phyloP scores from a whole-genome alignment of 2,888 invertebrate species.

The Apamea monoglypha region DNA sequence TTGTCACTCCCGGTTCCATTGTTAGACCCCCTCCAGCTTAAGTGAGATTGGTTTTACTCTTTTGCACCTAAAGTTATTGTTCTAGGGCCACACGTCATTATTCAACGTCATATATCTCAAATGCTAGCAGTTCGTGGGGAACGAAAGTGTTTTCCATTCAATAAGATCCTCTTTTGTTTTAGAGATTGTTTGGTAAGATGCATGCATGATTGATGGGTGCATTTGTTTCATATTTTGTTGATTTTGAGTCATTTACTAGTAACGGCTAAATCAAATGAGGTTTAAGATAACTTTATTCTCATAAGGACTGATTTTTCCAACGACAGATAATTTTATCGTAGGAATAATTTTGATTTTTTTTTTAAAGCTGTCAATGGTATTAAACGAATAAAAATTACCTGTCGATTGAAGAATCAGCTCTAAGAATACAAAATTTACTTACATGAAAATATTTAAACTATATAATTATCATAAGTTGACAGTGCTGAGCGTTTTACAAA shows the following conservation, averaged over 20 bases:
- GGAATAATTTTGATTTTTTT: too few relatives aligned
- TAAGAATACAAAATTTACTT: too few relatives aligned
- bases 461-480: too few relatives aligned
- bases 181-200: conserved; percentile 24
- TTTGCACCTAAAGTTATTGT: conserved; percentile 87
- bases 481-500: too few relatives aligned
- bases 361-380: too few relatives aligned
- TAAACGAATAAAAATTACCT: too few relatives aligned
- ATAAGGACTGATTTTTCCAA: too few relatives aligned
- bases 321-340: too few relatives aligned
- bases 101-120: conserved; percentile 85
- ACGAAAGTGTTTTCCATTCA: conserved; percentile 81
- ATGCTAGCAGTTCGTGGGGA: conserved; percentile 82
- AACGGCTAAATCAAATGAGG: neutral
- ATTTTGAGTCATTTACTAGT: neutral
- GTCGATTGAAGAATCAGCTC: too few relatives aligned
- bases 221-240: conserved; percentile 2
- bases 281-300: too few relatives aligned
- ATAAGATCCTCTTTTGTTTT: conserved; percentile 74
- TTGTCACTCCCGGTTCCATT: conserved; percentile 74
- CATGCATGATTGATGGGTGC: too few relatives aligned
- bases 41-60: conserved; percentile 87
- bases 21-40: conserved; percentile 79
- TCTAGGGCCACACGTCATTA: conserved; percentile 86
- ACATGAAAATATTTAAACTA: too few relatives aligned